Conservation (phyloP, 2,888 invertebrate genomes). For the Drosophila neonasuta region DNA sequence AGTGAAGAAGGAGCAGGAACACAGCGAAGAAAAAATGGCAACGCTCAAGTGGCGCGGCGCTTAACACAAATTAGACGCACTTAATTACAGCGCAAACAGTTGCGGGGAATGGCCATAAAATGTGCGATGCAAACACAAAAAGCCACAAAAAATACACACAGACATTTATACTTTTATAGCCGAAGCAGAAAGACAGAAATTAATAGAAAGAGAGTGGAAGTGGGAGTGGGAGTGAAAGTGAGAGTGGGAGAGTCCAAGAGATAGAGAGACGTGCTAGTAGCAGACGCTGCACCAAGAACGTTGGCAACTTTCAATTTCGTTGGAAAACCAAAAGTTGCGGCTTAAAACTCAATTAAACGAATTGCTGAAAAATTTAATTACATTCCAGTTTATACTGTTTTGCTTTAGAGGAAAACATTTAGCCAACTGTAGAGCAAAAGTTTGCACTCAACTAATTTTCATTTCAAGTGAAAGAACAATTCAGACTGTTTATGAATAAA, state of each 20-base stretch:
- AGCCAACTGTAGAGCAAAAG: conserved; percentile 7
- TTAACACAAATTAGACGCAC: conserved; percentile 78
- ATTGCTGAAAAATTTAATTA: conserved; percentile 71
- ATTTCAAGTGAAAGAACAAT: conserved; percentile 41
- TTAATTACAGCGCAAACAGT: conserved; percentile 76
- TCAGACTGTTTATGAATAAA: conserved; percentile 29
- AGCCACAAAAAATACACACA: conserved; percentile 35
- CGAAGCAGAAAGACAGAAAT: conserved; percentile 9
- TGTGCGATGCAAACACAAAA: conserved; percentile 46
- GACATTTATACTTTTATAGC: conserved; percentile 7
- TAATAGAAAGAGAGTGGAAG: neutral
- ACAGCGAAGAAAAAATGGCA: conserved; percentile 33
- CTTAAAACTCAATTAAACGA: conserved; percentile 76
- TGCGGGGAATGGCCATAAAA: conserved; percentile 58
- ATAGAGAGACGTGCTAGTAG: neutral
- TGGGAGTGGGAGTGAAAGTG: neutral
- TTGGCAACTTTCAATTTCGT: conserved; percentile 54
- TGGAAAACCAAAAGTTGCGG: conserved; percentile 51
- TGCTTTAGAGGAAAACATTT: conserved; percentile 24
- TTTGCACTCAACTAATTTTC: conserved; percentile 48
- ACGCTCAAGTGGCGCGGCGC: conserved; percentile 69
- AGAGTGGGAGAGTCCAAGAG: neutral
- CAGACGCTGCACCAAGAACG: neutral
- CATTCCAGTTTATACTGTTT: conserved; percentile 47
- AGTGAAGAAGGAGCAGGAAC: conserved; percentile 19